These are phyloP conservation scores for Fulica atra DNA, from an alignment of 2,113 vertebrate species.

Conservation along the genomic window DNA sequence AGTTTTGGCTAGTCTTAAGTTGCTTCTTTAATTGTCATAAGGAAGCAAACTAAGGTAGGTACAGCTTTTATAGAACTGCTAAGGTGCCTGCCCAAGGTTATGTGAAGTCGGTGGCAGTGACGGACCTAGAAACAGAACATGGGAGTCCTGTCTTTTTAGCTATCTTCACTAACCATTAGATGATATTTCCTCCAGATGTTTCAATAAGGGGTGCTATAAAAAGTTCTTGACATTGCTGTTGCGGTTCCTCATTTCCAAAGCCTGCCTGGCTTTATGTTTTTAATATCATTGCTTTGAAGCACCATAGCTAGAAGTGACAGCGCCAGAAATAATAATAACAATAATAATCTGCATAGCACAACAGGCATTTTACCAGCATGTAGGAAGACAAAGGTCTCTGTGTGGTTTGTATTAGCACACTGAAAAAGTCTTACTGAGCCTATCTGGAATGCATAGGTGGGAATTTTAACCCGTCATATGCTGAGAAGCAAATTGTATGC, in stretches of 20 bases:
- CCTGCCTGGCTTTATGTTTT: constrained; percentile 56
- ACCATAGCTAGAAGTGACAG: constrained; percentile 47
- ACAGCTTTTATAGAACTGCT: not conserved
- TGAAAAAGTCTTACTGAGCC: constrained; percentile 31
- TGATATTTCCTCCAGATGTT: constrained; percentile 56
- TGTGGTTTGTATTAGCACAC: constrained; percentile 53
- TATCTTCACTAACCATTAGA: not conserved
- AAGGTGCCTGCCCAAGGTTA: not conserved
- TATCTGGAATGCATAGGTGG: constrained; percentile 62
- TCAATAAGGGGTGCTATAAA: constrained; percentile 34
- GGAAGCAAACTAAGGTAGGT: not conserved
- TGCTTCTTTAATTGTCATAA: not conserved
- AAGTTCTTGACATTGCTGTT: constrained; percentile 2
- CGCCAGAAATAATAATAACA: constrained; percentile 61
- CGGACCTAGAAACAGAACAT: not conserved
- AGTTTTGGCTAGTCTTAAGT: not conserved
- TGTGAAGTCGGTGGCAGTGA: not conserved
- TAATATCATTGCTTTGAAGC: constrained; percentile 66
- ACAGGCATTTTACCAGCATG: constrained; percentile 38
- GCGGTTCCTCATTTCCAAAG: constrained; percentile 29
- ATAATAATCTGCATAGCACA: constrained; percentile 66
- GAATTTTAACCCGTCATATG: constrained; percentile 54
- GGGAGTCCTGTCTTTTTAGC: not conserved
- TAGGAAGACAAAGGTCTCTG: constrained; percentile 54
- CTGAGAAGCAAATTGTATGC: constrained; percentile 44